Conservation (phyloP, 2,888 invertebrate genomes). For the Eupithecia tripunctaria region DNA sequence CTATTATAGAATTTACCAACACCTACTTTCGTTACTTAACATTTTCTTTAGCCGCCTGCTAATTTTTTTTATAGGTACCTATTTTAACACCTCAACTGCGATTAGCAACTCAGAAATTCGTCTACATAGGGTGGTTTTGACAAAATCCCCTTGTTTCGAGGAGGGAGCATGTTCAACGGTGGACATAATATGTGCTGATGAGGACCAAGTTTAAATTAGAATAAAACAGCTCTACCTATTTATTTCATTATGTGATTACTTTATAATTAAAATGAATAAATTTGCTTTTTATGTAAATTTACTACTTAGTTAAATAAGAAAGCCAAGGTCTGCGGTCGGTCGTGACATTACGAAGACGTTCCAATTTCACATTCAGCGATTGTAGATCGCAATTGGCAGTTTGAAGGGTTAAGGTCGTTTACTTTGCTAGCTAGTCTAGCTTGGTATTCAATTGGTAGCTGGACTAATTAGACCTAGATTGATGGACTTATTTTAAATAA, state of each 20-base stretch:
- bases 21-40: too few species aligned
- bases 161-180: background rate
- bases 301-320: constrained; percentile 15
- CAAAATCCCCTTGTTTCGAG: too few species aligned
- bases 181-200: background rate
- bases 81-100: too few species aligned
- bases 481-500: too few species aligned
- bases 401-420: constrained; percentile 24
- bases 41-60: too few species aligned
- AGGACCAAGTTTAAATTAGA: background rate
- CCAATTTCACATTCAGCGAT: constrained; percentile 23
- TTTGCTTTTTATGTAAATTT: constrained; percentile 8
- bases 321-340: constrained; percentile 22
- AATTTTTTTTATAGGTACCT: too few species aligned
- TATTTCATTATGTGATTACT: background rate
- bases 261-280: constrained; percentile 6
- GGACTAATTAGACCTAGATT: background rate
- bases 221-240: background rate
- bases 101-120: too few species aligned
- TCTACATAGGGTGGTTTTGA: too few species aligned
- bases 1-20: too few species aligned
- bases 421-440: constrained; percentile 6
- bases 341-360: constrained; percentile 31
- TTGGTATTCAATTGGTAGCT: background rate
- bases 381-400: constrained; percentile 30